Base-by-base conservation (phyloP, 2,113 vertebrate genomes). In the Ceyx margarethae region DNA sequence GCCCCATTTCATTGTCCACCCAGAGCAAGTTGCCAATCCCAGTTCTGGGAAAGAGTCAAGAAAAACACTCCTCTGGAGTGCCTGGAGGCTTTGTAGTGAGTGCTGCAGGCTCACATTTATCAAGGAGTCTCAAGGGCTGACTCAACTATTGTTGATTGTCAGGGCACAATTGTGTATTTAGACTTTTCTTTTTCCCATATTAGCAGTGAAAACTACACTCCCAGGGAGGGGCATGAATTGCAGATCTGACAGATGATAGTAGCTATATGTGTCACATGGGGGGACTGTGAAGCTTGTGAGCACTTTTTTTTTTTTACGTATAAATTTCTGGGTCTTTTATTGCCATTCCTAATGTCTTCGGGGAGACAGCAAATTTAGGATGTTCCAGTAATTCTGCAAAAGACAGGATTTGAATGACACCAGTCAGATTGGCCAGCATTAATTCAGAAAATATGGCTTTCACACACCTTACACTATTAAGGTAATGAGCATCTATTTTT, bases 41-140 rank as follows among this genome's bases (percentile, higher is more conserved):
- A 86, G 67, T 94, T 97, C 95, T 97, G 97, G 97, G 92, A 91
- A 96, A 81, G 79, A 96, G 95, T 97, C 95, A 97, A 97, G 94
- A 97, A 96, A 96, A 98, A 97, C 92, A 97, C 90, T 91, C 89
- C 54, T 91, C 75, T 88, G 92, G 81, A 73, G 42, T 86, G 91
- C 67, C 77, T 42, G 91, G 72, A 94, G 92, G 85, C 94, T 95
- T 94, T 91, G 75, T 92, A 94, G 85, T 86, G 74, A 81, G 65
- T 1, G 0, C 73, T 42, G 11, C 58, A 68, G 33, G 5, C 37
- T 97, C 54, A 2, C 89, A 91, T 96, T 94, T 96, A 96, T 96
- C 96, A 96, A 95, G 81, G 87, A 94, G 71, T 90, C 93, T 90
- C 93, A 91, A 84, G 80, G 77, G 85, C 53, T 82, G 86, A 89